phyloP scores from a whole-genome alignment of 1,140 invertebrate genomes.

The Geopemphigus sp. region DNA sequence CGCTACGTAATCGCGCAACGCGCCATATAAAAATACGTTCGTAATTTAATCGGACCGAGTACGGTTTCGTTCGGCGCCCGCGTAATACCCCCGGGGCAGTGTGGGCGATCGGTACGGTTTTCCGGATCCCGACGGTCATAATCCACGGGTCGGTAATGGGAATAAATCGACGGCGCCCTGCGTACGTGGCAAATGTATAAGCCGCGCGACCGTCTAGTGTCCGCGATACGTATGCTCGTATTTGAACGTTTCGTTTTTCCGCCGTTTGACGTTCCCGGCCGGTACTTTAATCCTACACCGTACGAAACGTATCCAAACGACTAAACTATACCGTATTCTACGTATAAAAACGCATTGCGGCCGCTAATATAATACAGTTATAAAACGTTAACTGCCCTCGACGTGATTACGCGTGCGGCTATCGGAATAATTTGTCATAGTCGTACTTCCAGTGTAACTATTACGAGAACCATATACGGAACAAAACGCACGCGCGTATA shows the following conservation, averaged over 20 bases:
- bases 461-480: conserved; percentile 17
- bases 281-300: too few species aligned
- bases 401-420: conserved; percentile 5
- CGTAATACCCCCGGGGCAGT: background rate
- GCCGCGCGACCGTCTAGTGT: background rate
- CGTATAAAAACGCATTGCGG: conserved; percentile 15
- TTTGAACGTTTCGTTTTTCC: conserved; percentile 33
- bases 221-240: conserved; percentile 7
- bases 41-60: background rate
- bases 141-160: conserved; percentile 3
- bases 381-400: conserved; percentile 40
- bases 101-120: background rate
- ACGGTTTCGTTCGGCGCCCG: background rate
- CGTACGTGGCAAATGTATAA: conserved; percentile 11
- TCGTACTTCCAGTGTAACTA: background rate
- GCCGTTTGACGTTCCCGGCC: conserved; percentile 18
- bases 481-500: background rate
- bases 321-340: background rate
- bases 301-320: too few species aligned
- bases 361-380: conserved; percentile 42
- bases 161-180: conserved; percentile 23
- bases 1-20: too few species aligned
- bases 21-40: background rate
- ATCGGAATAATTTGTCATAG: conserved; percentile 32
- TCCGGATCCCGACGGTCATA: conserved; percentile 8